A percentile compares a stretch with the other conserved stretches of the same genome.
phyloP scores from a whole-genome alignment of 2,113 vertebrate species.

The Antidorcas marsupialis region DNA sequence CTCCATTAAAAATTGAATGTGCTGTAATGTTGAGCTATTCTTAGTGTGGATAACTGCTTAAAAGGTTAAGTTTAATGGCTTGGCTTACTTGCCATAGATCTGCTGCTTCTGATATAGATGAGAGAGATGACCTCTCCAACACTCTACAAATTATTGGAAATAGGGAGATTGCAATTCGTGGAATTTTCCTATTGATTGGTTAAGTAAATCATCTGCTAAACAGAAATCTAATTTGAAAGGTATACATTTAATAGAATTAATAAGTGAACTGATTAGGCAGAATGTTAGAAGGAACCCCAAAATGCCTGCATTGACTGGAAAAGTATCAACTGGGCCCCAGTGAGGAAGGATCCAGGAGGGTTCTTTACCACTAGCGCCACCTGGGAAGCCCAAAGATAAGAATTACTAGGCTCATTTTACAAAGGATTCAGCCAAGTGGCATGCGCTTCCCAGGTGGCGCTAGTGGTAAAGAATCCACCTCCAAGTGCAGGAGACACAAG shows the following conservation, averaged over 20 bases:
- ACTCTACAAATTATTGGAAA: slow-evolving; percentile 71
- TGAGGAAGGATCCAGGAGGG: neutral
- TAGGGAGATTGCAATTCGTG: slow-evolving; percentile 59
- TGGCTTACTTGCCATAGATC: neutral
- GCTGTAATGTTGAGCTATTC: slow-evolving; percentile 61
- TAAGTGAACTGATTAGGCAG: slow-evolving; percentile 55
- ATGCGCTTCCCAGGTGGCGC: neutral
- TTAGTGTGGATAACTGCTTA: slow-evolving; percentile 66
- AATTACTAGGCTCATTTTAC: neutral
- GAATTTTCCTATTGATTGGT: slow-evolving; percentile 68
- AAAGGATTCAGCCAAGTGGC: neutral
- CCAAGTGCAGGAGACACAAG: neutral
- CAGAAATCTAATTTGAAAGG: slow-evolving; percentile 63
- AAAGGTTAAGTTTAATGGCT: slow-evolving; percentile 65
- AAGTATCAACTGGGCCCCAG: neutral
- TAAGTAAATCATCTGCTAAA: slow-evolving; percentile 61
- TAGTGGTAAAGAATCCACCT: neutral
- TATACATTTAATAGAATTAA: slow-evolving; percentile 44
- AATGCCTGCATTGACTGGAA: slow-evolving; percentile 2
- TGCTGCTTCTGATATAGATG: slow-evolving; percentile 50
- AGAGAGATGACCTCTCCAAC: slow-evolving; percentile 25
- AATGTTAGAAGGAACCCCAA: slow-evolving; percentile 26
- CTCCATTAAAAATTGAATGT: slow-evolving; percentile 76
- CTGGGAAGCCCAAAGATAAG: neutral
- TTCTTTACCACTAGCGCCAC: neutral